A percentile compares a stretch with the other conserved stretches of the same genome.
These are phyloP conservation scores for Oreochromis spilurus DNA, from an alignment of 2,113 vertebrate species.

Conservation along the genomic window DNA sequence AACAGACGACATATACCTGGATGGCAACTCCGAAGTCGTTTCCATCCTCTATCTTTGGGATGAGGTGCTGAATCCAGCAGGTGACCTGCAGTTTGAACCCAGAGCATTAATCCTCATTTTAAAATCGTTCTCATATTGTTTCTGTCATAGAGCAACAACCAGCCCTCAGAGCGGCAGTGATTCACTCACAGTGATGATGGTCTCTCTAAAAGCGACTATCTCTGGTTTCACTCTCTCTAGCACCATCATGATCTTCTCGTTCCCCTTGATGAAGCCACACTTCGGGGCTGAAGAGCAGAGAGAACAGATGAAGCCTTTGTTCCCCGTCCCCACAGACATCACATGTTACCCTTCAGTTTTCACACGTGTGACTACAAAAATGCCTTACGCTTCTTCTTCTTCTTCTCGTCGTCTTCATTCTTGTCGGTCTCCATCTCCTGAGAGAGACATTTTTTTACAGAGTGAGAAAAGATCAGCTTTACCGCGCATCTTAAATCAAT, in stretches of 20 bases:
- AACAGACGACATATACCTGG: slow-evolving; percentile 68
- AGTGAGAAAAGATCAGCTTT: neutral
- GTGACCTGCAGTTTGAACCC: slow-evolving; percentile 65
- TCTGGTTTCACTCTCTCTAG: slow-evolving; percentile 81
- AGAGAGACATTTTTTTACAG: accelerated
- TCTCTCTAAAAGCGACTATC: slow-evolving; percentile 79
- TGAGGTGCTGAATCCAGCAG: slow-evolving; percentile 84
- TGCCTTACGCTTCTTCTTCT: slow-evolving; percentile 70
- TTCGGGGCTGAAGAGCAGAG: slow-evolving; percentile 72
- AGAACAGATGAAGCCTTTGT: neutral
- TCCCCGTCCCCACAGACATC: neutral
- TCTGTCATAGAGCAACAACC: accelerated
- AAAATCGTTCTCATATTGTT: neutral
- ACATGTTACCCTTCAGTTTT: neutral
- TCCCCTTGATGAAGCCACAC: slow-evolving; percentile 83
- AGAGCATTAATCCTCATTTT: neutral
- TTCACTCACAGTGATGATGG: slow-evolving; percentile 75
- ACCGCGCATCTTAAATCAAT: neutral
- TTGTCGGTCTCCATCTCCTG: slow-evolving; percentile 88
- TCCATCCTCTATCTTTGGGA: slow-evolving; percentile 89
- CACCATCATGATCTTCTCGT: slow-evolving; percentile 74
- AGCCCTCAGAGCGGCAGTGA: neutral
- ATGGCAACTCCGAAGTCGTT: slow-evolving; percentile 90
- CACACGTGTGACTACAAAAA: accelerated
- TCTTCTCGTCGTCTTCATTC: slow-evolving; percentile 79